Base-by-base conservation (phyloP, 1,140 invertebrate genomes). In the Pteromalus puparum region DNA sequence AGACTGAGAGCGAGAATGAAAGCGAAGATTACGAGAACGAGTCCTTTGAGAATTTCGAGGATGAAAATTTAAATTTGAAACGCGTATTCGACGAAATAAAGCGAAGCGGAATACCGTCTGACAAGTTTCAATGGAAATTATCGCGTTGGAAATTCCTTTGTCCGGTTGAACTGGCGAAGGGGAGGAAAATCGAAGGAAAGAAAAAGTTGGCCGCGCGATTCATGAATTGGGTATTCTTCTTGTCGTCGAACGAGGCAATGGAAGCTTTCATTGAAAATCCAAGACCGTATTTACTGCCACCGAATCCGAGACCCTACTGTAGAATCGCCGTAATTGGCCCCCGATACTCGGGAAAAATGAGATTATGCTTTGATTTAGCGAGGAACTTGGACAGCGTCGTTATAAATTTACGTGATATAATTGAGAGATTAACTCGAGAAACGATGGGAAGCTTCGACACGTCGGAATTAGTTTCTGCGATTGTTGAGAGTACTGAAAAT, bases 141-240 rank as follows among this genome's bases (percentile, higher is more conserved):
- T 95, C 94, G 13, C 88, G 92, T 24, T 95, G 94, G 94, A 93
- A 91, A 61, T 93, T 92, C 65, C 91, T 92, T 88, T 95, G 95
- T 87, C 95, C 95, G 3, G 94, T 95, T 2, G 93, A 95, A 86
- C 89, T 95, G 74, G 92, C 92, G 67, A 90, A 93, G 73, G 93
- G 95, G 18, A 89, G 86, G 48, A 90, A 90, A 73, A 83, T 90
- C 21, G 87, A 90, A 70, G 95, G 95, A 75, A 87, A 88, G 30
- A 84, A 92, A 2, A 93, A 94, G 87, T 93, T 92, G 88, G 92
- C 94, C 15, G 93, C 95, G 3, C 91, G 91, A 75, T 94, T 95
- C 85, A 93, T 95, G 88, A 94, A 94, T 88, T 93, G 94, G 86
- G 90, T 95, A 21, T 95, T 93, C 88, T 93, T 95, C 48, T 86